Evolutionary conservation across 2,113 vertebrate genomes (phyloP).

Genomic region (Corythaeola cristata): DNA sequence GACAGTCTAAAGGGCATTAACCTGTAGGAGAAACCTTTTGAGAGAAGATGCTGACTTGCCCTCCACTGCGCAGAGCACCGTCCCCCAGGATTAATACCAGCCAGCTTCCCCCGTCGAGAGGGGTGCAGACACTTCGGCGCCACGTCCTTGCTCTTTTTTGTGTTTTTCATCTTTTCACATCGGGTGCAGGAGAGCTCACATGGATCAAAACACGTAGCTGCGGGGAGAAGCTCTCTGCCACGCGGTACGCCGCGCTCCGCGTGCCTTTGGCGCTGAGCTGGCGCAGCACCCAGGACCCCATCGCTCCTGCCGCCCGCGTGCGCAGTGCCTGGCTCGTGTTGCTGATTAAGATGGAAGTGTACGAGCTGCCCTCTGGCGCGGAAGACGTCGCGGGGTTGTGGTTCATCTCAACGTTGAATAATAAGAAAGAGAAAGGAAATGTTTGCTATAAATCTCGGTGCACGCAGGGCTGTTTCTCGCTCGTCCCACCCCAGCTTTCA

Average conservation of each 20-base stretch:
- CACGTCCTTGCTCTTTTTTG: not conserved
- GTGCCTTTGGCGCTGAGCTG: not conserved
- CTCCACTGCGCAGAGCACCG: not conserved
- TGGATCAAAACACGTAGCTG: not conserved
- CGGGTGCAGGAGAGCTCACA: not conserved
- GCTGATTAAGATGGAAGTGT: slow-evolving; percentile 7
- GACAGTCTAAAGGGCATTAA: slow-evolving; percentile 61
- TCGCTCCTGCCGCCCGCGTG: not conserved
- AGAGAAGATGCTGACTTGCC: slow-evolving; percentile 23
- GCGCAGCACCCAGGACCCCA: not conserved
- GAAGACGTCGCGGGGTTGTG: not conserved
- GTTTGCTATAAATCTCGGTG: slow-evolving; percentile 46
- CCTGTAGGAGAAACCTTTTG: slow-evolving; percentile 31
- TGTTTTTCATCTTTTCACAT: not conserved
- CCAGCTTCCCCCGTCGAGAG: not conserved
- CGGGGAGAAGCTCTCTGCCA: not conserved
- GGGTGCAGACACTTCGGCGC: not conserved
- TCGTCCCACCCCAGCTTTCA: slow-evolving; percentile 37
- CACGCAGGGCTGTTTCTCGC: not conserved
- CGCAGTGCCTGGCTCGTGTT: not conserved
- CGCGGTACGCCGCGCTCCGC: accelerated
- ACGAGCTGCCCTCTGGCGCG: not conserved
- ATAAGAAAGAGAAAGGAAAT: slow-evolving; percentile 53
- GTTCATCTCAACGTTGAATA: slow-evolving; percentile 50
- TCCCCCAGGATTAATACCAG: not conserved